These are phyloP conservation scores for Caradrina clavipalpis DNA, from an alignment of 2,888 invertebrate species.

Conservation along the genomic window DNA sequence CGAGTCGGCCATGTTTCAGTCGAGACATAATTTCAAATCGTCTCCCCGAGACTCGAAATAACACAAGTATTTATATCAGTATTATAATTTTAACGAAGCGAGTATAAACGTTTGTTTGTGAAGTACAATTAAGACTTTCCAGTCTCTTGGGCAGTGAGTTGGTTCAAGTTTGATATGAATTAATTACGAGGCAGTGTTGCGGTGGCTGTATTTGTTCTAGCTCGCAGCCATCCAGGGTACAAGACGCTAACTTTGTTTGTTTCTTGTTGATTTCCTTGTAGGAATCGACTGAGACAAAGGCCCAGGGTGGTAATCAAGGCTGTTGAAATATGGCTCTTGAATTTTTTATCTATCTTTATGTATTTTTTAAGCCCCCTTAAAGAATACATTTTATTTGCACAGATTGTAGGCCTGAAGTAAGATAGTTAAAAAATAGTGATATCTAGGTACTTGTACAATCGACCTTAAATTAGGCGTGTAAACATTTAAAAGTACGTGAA, in stretches of 20 bases:
- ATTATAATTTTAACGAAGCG: conserved; percentile 54
- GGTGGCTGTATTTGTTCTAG: conserved; percentile 65
- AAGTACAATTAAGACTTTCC: conserved; percentile 69
- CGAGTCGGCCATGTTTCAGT: neutral
- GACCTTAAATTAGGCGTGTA: no score
- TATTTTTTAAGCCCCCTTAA: no score
- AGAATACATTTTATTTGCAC: no score
- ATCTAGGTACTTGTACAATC: no score
- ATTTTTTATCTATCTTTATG: conserved; percentile 1
- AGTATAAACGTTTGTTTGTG: conserved; percentile 71
- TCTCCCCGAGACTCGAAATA: conserved; percentile 16
- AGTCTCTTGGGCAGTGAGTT: conserved; percentile 60
- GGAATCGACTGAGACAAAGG: conserved; percentile 11
- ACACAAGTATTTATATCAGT: conserved; percentile 32
- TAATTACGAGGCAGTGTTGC: conserved; percentile 70
- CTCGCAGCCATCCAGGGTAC: conserved; percentile 57
- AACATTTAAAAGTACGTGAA: no score
- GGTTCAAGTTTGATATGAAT: conserved; percentile 67
- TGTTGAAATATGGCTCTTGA: neutral
- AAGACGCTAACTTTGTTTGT: conserved; percentile 41
- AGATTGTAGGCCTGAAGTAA: no score
- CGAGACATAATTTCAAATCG: neutral
- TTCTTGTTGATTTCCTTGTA: conserved; percentile 35
- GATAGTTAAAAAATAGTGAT: no score
- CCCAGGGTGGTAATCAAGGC: conserved; percentile 11